Percentiles rank a stretch among this genome's conserved stretches.
These are phyloP conservation scores for Trichomycterus rosablanca DNA, from an alignment of 2,113 vertebrate genomes.

Conservation along the genomic window DNA sequence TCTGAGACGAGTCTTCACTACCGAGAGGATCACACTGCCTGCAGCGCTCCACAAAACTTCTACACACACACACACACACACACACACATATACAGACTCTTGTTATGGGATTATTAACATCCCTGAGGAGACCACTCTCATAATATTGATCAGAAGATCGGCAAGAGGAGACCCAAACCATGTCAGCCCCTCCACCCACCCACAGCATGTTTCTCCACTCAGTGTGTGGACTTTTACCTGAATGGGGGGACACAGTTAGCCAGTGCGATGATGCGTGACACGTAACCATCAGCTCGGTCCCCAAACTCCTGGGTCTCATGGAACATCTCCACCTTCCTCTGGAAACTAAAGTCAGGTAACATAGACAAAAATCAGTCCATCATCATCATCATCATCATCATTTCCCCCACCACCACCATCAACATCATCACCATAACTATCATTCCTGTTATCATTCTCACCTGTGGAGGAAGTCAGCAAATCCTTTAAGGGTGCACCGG, in stretches of 20 bases:
- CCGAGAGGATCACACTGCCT: conserved; percentile 73
- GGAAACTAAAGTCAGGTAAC: conserved; percentile 68
- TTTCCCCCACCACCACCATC: background rate
- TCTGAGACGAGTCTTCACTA: conserved; percentile 70
- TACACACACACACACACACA: conserved; percentile 43
- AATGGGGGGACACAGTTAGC: conserved; percentile 86
- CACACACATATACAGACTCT: background rate
- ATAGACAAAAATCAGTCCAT: background rate
- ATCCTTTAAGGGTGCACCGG: conserved; percentile 75
- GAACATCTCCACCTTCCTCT: conserved; percentile 82
- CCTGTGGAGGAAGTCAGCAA: conserved; percentile 86
- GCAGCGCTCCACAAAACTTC: conserved; percentile 77
- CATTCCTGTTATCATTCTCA: conserved; percentile 45
- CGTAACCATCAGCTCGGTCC: conserved; percentile 63
- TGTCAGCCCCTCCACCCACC: no score
- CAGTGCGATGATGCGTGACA: conserved; percentile 73
- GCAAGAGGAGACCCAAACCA: no score
- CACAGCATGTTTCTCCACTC: no score
- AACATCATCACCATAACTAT: background rate
- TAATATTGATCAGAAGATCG: no score
- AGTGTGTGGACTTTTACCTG: conserved; percentile 60
- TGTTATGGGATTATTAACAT: background rate
- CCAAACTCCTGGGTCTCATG: conserved; percentile 72
- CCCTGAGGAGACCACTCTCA: background rate
- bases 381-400: background rate